Evolutionary conservation across 1,140 invertebrate species (phyloP).

Genomic region (Tetranychus cinnabarinus): DNA sequence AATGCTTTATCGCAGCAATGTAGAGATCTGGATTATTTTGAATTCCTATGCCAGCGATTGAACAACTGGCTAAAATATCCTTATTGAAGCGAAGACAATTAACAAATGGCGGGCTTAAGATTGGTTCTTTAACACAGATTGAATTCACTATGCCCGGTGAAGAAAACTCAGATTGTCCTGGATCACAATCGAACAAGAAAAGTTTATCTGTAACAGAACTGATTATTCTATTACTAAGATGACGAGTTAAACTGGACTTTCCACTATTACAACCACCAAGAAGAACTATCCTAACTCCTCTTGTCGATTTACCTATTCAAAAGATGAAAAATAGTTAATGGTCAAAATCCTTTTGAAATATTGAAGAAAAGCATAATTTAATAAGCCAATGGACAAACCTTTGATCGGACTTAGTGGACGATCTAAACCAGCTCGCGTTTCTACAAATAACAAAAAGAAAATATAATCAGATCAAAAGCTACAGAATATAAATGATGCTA

Average conservation of each 20-base stretch:
- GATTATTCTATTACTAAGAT: slow-evolving; percentile 4
- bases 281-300: slow-evolving; percentile 1
- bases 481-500: no score
- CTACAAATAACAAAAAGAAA: no score
- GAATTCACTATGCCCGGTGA: slow-evolving; percentile 1
- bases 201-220: not conserved
- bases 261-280: slow-evolving; percentile 7
- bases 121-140: not conserved
- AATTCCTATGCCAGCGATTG: not conserved
- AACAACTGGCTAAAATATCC: not conserved
- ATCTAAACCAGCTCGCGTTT: no score
- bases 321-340: no score
- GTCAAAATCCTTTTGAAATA: no score
- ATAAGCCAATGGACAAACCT: no score
- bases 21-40: not conserved
- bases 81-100: slow-evolving; percentile 1
- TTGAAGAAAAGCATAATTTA: no score
- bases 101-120: not conserved
- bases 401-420: no score
- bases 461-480: no score
- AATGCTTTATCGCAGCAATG: not conserved
- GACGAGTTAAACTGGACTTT: slow-evolving; percentile 8
- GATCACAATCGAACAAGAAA: slow-evolving; percentile 8
- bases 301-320: no score
- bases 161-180: slow-evolving; percentile 9